phyloP scores from a whole-genome alignment of 1,140 invertebrate genomes.

The Drosophila rhopaloa region DNA sequence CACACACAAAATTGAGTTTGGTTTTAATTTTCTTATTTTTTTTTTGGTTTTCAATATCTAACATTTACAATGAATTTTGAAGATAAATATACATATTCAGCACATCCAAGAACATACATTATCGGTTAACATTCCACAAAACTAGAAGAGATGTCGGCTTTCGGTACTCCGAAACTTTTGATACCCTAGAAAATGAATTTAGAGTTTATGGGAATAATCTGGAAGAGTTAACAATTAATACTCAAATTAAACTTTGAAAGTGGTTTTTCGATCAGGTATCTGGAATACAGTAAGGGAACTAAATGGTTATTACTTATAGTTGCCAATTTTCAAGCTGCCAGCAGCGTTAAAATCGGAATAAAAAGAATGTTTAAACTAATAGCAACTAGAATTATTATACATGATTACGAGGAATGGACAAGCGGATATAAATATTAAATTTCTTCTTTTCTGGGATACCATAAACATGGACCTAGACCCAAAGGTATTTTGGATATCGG shows the following conservation, averaged over 20 bases:
- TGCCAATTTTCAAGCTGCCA: conserved; percentile 5
- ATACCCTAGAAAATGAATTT: conserved; percentile 24
- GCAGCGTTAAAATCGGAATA: conserved; percentile 3
- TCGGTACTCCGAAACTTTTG: conserved; percentile 19
- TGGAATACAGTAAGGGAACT: neutral
- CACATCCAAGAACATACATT: conserved; percentile 47
- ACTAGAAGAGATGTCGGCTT: conserved; percentile 27
- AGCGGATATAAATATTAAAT: no score
- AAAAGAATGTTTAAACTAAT: neutral
- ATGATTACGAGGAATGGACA: neutral
- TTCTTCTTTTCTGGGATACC: conserved; percentile 23
- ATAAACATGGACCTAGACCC: conserved; percentile 20
- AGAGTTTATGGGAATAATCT: neutral
- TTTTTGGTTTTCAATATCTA: conserved; percentile 41
- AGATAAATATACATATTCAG: conserved; percentile 41
- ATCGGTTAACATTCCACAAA: conserved; percentile 40
- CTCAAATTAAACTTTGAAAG: no score
- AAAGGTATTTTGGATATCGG: conserved; percentile 5
- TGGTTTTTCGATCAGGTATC: neutral
- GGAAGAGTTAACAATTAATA: neutral
- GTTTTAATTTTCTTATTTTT: conserved; percentile 19
- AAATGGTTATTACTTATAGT: neutral
- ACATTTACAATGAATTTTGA: conserved; percentile 50
- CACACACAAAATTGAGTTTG: conserved; percentile 65
- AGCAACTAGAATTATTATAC: no score